phyloP scores from a whole-genome alignment of 1,140 invertebrate genomes.

The Latrodectus geometricus region DNA sequence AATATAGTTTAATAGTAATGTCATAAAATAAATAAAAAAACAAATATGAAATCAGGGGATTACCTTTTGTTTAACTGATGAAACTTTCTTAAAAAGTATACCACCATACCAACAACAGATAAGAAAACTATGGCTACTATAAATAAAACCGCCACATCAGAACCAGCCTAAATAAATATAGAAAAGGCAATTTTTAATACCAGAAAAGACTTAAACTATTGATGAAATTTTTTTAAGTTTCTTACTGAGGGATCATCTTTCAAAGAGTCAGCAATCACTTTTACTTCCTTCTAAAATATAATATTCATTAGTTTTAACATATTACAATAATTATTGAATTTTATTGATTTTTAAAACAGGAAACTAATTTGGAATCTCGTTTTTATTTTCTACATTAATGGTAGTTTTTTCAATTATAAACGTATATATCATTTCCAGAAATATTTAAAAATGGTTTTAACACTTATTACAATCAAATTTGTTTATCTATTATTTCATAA shows the following conservation, averaged over 20 bases:
- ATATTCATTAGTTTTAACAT: too few species aligned
- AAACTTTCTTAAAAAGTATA: conserved; percentile 55
- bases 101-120: conserved; percentile 48
- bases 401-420: too few species aligned
- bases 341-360: too few species aligned
- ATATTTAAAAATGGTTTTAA: too few species aligned
- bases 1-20: neutral
- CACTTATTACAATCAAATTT: too few species aligned
- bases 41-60: neutral
- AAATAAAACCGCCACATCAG: conserved; percentile 42
- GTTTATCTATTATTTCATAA: too few species aligned
- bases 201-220: neutral
- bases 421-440: too few species aligned
- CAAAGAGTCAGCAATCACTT: neutral
- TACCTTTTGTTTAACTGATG: conserved; percentile 52
- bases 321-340: too few species aligned
- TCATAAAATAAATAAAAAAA: neutral
- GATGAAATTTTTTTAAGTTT: neutral
- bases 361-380: too few species aligned
- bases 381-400: too few species aligned
- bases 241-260: conserved; percentile 31
- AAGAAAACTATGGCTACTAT: conserved; percentile 50
- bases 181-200: neutral
- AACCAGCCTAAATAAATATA: conserved; percentile 19
- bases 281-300: conserved; percentile 8